Evolutionary conservation across 2,113 vertebrate species (phyloP), one percentile per base, ranked within the genome.

Genomic region (Salminus brasiliensis): DNA sequence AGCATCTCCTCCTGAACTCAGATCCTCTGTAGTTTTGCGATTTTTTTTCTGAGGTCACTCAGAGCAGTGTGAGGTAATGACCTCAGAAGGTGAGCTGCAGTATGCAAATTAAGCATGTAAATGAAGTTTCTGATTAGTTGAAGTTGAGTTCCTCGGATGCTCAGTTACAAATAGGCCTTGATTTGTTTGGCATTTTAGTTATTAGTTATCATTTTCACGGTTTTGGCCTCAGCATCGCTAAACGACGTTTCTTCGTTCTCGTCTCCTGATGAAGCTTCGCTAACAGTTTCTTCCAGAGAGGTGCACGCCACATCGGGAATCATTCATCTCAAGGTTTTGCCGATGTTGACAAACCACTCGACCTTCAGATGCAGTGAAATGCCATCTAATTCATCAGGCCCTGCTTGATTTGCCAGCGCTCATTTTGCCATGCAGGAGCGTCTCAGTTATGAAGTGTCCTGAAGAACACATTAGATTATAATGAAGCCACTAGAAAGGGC

Each of bases 301-400:
- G 71, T 74, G 29, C 4, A 25, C 36, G 27, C 27, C 30, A 21
- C 78, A 76, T 81, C 63, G 69, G 70, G 76, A 82, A 88, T 87
- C 83, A 89, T 80, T 85, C 79, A 79, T 74, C 71, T 77, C 81
- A 84, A 72, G 81, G 49, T 79, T 80, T 70, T 62, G 85, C 80
- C 78, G 79, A 72, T 85, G 86, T 87, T 91, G 87, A 91, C 88
- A 88, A 87, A 90, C 87, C 86, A 82, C 87, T 92, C 88, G 89
- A 92, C 92, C 92, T 94, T 93, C 89, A 88, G 88, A 81, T 87
- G 80, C 83, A 79, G 77, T 15, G 10, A 91, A 92, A 89, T 90
- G 89, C 88, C 89, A 87, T 85, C 82, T 89, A 89, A 92, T 92
- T 90, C 89, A 90, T 84, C 82, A 75, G 79, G 41, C 73, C 41